These are phyloP conservation scores for Protonemura montana DNA, from an alignment of 2,888 invertebrate species.

Conservation along the genomic window DNA sequence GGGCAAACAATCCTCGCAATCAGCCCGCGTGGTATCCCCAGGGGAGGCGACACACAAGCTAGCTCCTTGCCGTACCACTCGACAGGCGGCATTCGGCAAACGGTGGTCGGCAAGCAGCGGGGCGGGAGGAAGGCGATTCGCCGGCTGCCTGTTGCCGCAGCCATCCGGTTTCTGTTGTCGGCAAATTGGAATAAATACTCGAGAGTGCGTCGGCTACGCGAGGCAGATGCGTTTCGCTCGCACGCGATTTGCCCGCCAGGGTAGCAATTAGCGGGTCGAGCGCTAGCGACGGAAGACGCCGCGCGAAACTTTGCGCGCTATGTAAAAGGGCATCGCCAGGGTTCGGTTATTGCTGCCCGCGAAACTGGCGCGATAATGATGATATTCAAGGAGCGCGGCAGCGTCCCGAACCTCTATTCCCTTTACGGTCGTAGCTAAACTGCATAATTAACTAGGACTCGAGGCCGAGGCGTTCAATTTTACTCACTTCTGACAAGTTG, in stretches of 20 bases:
- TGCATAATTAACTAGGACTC: neutral
- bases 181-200: constrained; percentile 29
- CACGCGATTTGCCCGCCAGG: no score
- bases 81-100: no score
- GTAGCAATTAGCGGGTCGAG: neutral
- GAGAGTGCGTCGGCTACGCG: neutral
- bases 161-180: neutral
- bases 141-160: neutral
- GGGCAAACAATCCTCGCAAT: constrained; percentile 20
- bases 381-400: neutral
- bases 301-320: no score
- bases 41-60: neutral
- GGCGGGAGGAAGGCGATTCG: no score
- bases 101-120: no score
- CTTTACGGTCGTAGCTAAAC: neutral
- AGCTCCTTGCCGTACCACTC: neutral
- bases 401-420: neutral
- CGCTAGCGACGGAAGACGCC: neutral
- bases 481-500: constrained; percentile 5
- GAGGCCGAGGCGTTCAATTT: neutral
- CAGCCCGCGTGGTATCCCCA: neutral
- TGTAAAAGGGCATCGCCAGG: no score
- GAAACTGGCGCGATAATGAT: neutral
- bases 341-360: neutral
- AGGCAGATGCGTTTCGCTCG: no score